Evolutionary conservation across 1,140 invertebrate species (phyloP).

Genomic region (Drosophila arizonae): DNA sequence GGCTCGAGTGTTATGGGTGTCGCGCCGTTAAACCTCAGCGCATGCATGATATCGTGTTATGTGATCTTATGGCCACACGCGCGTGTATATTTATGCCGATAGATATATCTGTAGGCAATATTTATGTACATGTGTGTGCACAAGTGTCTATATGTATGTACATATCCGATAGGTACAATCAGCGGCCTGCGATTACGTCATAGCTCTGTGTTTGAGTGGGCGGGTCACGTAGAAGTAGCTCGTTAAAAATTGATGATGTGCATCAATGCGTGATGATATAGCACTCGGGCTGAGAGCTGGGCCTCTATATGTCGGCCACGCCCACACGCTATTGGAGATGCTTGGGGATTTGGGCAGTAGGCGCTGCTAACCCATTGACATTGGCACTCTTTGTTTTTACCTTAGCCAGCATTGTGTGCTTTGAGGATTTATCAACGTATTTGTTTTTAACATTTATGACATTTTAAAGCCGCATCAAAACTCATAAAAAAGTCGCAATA

Average conservation of each 20-base stretch:
- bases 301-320: slow-evolving; percentile 12
- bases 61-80: slow-evolving; percentile 9
- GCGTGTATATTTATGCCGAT: slow-evolving; percentile 6
- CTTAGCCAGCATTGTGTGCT: slow-evolving; percentile 15
- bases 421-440: slow-evolving; percentile 57
- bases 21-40: slow-evolving; percentile 37
- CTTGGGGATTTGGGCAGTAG: not conserved
- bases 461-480: slow-evolving; percentile 68
- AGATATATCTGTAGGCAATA: not conserved
- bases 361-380: slow-evolving; percentile 59
- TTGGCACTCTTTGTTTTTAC: slow-evolving; percentile 28
- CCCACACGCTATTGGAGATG: slow-evolving; percentile 10
- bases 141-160: not conserved
- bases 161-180: slow-evolving; percentile 17
- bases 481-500: slow-evolving; percentile 62
- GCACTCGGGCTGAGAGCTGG: slow-evolving; percentile 39
- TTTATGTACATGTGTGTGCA: slow-evolving; percentile 7
- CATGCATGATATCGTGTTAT: slow-evolving; percentile 31
- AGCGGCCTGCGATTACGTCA: slow-evolving; percentile 51
- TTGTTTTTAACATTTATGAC: slow-evolving; percentile 69
- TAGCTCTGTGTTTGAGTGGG: not conserved
- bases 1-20: slow-evolving; percentile 27
- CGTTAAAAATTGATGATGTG: slow-evolving; percentile 80
- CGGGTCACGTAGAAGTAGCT: slow-evolving; percentile 68
- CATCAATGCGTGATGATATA: slow-evolving; percentile 68